A percentile compares a stretch with the other conserved stretches of the same genome.
Conservation (phyloP, 2,797 vertebrate genomes). For the Crocodylus rhombifer region DNA sequence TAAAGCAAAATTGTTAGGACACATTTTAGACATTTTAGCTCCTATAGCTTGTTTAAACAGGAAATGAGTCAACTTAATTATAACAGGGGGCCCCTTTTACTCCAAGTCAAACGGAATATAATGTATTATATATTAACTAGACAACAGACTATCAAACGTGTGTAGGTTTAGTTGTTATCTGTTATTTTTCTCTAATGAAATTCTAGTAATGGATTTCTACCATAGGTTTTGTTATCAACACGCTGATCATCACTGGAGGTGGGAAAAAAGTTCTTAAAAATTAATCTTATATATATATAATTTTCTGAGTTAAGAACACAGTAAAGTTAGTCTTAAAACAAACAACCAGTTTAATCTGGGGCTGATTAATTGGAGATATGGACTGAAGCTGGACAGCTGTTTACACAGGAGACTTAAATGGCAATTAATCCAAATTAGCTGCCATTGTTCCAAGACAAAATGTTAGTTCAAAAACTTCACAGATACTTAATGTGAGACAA, state of each 20-base stretch:
- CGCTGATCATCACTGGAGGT: neutral
- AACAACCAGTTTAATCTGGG: too few relatives aligned
- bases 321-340: too few relatives aligned
- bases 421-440: too few relatives aligned
- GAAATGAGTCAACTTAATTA: constrained; percentile 58
- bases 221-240: neutral
- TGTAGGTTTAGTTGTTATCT: neutral
- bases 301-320: accelerated
- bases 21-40: constrained; percentile 40
- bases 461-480: too few relatives aligned
- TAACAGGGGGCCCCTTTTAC: constrained; percentile 12
- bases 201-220: neutral
- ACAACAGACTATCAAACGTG: neutral
- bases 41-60: constrained; percentile 55
- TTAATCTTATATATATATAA: accelerated
- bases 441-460: too few relatives aligned
- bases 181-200: neutral
- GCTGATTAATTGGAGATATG: too few relatives aligned
- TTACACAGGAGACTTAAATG: too few relatives aligned
- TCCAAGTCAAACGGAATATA: neutral
- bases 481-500: too few relatives aligned
- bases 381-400: too few relatives aligned
- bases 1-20: constrained; percentile 37
- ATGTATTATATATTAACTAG: neutral
- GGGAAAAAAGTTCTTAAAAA: neutral